A percentile compares a stretch with the other conserved stretches of the same genome.
These are phyloP conservation scores for Oscheius sp. DNA, from an alignment of 2,888 invertebrate species.

Conservation along the genomic window DNA sequence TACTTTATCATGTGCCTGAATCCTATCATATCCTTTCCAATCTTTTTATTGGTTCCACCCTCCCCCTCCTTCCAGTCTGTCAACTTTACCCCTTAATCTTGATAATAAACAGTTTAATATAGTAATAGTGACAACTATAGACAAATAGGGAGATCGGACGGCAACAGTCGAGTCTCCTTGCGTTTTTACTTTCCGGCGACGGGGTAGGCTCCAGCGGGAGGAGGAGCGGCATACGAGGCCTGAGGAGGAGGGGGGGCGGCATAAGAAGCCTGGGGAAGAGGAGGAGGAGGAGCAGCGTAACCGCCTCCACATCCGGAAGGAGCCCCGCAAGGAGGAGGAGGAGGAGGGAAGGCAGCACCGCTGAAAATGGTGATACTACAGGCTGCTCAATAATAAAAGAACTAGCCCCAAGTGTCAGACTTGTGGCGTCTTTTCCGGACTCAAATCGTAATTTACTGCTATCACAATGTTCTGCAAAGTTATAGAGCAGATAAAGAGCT, in stretches of 20 bases:
- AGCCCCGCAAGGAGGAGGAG: slow-evolving; percentile 1
- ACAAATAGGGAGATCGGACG: slow-evolving; percentile 24
- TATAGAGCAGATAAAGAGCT: too few relatives aligned
- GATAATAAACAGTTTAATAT: neutral
- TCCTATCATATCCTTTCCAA: neutral
- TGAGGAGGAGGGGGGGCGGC: slow-evolving; percentile 6
- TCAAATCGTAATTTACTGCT: too few relatives aligned
- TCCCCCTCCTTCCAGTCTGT: neutral
- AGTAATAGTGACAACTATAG: slow-evolving; percentile 6
- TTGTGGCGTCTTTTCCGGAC: too few relatives aligned
- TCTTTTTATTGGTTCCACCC: neutral
- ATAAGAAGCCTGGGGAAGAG: slow-evolving; percentile 6
- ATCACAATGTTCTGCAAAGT: too few relatives aligned
- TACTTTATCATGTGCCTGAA: neutral
- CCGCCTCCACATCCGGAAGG: neutral
- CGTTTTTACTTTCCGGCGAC: slow-evolving; percentile 18
- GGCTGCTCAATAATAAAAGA: too few relatives aligned
- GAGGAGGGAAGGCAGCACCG: too few relatives aligned
- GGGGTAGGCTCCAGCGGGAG: slow-evolving; percentile 4
- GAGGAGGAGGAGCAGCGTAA: slow-evolving; percentile 10
- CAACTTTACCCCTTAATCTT: neutral
- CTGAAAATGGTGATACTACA: too few relatives aligned
- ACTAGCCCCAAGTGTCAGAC: too few relatives aligned
- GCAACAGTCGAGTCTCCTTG: neutral
- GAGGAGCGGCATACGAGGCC: neutral